Percentiles rank a stretch among this genome's conserved stretches.
phyloP scores from a whole-genome alignment of 2,113 vertebrate species.

The Delphinus delphis region DNA sequence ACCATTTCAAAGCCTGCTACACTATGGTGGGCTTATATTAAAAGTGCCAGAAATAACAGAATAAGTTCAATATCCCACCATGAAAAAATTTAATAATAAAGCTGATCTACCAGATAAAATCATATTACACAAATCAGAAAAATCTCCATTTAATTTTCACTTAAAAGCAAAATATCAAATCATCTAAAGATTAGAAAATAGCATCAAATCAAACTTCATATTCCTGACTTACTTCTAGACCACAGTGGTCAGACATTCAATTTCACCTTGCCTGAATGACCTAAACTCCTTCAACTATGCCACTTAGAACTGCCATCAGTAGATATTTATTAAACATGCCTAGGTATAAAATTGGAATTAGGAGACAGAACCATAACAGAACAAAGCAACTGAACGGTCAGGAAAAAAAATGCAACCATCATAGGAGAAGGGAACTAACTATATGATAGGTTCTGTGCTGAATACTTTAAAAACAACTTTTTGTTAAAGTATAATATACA shows the following conservation, averaged over 20 bases:
- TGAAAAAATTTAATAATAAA: neutral
- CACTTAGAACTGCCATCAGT: neutral
- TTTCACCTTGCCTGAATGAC: neutral
- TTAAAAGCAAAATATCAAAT: constrained; percentile 29
- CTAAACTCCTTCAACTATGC: neutral
- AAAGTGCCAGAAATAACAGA: constrained; percentile 20
- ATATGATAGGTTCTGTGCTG: neutral
- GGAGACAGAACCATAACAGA: neutral
- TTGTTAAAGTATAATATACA: neutral
- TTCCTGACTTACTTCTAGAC: neutral
- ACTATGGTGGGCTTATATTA: neutral
- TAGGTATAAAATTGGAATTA: neutral
- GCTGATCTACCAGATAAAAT: neutral
- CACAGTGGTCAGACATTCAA: neutral
- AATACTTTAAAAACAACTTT: constrained; percentile 24
- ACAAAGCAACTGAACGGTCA: neutral
- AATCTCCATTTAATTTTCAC: neutral
- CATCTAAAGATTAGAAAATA: neutral
- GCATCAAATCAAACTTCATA: neutral
- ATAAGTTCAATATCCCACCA: neutral
- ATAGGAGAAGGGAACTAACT: neutral
- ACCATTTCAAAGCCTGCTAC: constrained; percentile 48
- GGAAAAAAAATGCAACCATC: neutral
- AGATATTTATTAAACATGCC: neutral
- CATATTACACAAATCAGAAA: neutral